phyloP scores from a whole-genome alignment of 2,888 invertebrate genomes.

The Ormyrus thymus region DNA sequence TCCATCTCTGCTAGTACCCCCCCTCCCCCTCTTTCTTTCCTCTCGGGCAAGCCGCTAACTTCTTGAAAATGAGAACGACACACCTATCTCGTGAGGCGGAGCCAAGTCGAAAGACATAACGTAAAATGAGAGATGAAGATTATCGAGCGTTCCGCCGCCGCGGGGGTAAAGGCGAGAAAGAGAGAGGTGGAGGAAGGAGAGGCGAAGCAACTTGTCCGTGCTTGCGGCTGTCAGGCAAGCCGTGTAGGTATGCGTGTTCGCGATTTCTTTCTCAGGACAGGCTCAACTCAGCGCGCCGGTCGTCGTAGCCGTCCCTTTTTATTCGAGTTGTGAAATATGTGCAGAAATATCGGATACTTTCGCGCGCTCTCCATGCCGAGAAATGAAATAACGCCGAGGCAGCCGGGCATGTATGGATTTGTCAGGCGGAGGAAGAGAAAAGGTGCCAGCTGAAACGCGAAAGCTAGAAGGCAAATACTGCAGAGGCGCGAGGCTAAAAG shows the following conservation, averaged over 20 bases:
- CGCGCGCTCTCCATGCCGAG: not conserved
- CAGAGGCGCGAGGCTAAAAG: not conserved
- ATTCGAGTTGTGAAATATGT: slow-evolving; percentile 25
- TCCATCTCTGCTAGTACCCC: not conserved
- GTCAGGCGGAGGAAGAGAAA: not conserved
- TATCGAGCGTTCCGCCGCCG: slow-evolving; percentile 18
- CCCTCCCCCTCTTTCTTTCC: not conserved
- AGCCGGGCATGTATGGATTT: not conserved
- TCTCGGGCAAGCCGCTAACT: slow-evolving; percentile 13
- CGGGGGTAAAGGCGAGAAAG: not conserved
- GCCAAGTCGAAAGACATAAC: slow-evolving; percentile 42
- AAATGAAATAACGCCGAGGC: slow-evolving; percentile 14
- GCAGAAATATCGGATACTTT: slow-evolving; percentile 26
- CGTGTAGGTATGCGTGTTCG: not conserved
- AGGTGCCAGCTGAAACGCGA: not conserved
- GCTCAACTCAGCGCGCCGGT: not conserved
- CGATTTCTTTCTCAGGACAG: slow-evolving; percentile 4
- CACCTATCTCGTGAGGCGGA: not conserved
- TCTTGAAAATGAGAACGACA: slow-evolving; percentile 17
- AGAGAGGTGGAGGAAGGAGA: too few species aligned
- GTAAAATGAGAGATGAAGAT: slow-evolving; percentile 43
- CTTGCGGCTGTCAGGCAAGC: not conserved
- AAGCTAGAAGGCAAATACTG: not conserved
- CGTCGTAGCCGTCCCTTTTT: not conserved
- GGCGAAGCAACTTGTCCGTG: not conserved